Percentiles rank a stretch among this genome's conserved stretches.
These are phyloP conservation scores for Zaprionus ornatus DNA, from an alignment of 1,140 invertebrate genomes.

Conservation along the genomic window DNA sequence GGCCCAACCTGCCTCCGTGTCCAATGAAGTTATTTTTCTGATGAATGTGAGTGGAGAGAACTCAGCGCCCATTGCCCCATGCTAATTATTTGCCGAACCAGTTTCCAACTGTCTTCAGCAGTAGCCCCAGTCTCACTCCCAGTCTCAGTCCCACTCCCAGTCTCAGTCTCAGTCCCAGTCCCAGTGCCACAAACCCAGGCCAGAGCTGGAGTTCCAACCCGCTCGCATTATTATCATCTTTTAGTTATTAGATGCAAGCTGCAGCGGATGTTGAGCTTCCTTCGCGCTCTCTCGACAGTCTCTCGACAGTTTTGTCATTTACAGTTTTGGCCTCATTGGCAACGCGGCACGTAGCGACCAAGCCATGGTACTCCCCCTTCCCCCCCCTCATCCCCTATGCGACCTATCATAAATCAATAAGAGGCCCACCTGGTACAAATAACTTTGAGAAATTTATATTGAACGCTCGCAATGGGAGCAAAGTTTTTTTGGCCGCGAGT, in stretches of 20 bases:
- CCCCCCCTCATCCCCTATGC: constrained; percentile 27
- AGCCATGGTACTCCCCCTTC: constrained; percentile 35
- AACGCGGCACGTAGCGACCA: constrained; percentile 10
- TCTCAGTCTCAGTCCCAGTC: background rate
- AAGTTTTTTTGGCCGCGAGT: constrained; percentile 20
- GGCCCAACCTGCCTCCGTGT: background rate
- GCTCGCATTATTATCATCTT: constrained; percentile 66
- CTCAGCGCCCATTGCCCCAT: constrained; percentile 26
- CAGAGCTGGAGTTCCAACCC: background rate
- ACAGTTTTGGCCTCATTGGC: constrained; percentile 55
- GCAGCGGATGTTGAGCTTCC: constrained; percentile 78
- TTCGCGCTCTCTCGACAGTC: constrained; percentile 40
- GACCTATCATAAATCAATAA: constrained; percentile 70
- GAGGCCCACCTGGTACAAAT: constrained; percentile 74
- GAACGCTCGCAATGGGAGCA: constrained; percentile 47
- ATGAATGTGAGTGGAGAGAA: constrained; percentile 48
- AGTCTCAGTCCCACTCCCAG: background rate
- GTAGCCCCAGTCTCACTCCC: background rate
- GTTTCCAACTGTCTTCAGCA: constrained; percentile 27
- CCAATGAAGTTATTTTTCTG: constrained; percentile 64
- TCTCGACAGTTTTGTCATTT: constrained; percentile 67
- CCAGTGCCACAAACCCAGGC: background rate
- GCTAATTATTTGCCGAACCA: constrained; percentile 51
- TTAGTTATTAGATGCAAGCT: constrained; percentile 79
- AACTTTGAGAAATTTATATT: constrained; percentile 76